Base-by-base conservation (phyloP, 1,140 invertebrate genomes). In the Thaumatotibia leucotreta region DNA sequence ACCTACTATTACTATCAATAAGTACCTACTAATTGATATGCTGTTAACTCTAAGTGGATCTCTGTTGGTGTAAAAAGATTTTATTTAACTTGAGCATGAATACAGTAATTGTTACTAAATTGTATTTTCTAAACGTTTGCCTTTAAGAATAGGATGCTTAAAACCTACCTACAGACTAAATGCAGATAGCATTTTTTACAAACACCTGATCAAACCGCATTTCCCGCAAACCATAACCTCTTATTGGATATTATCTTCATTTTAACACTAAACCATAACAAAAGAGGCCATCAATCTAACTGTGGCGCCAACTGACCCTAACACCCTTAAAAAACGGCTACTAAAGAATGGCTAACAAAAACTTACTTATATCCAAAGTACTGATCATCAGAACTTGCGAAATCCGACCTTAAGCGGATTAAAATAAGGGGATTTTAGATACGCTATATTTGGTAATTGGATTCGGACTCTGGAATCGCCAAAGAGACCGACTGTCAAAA, bases 401-500 rank as follows among this genome's bases (percentile, higher is more conserved):
- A 69, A 65, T 1, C 70, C 5, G 61, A n/a, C 69, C 66, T 63
- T 74, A 71, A 23, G 0, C 0, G 2, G 1, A 20, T 27, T 31
- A 11, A 5, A 24, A 63, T 68, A 75, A 54, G 49, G 63, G 4
- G 61, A 32, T 27, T 20, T 22, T 20, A 24, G 31, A 29, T 14
- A 22, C 64, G 58, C 63, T 23, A 62, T 66, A 61, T 66, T 77
- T 80, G 74, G 81, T 89, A 87, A 89, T 89, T 87, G 84, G 80
- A 87, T 89, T 89, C 84, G 82, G 84, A 83, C 84, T 84, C 80
- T 70, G 77, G 75, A 76, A 76, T 77, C 73, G 74, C 75, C 82
- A 89, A 89, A 89, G 82, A 77, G 64, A 73, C 83, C 83, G 84
- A 83, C 79, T 85, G 84, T 85, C 82, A 85, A 83, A 83, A 81